These are phyloP conservation scores for Cryptocheilus praepositus DNA, from an alignment of 2,888 invertebrate species.

Conservation along the genomic window DNA sequence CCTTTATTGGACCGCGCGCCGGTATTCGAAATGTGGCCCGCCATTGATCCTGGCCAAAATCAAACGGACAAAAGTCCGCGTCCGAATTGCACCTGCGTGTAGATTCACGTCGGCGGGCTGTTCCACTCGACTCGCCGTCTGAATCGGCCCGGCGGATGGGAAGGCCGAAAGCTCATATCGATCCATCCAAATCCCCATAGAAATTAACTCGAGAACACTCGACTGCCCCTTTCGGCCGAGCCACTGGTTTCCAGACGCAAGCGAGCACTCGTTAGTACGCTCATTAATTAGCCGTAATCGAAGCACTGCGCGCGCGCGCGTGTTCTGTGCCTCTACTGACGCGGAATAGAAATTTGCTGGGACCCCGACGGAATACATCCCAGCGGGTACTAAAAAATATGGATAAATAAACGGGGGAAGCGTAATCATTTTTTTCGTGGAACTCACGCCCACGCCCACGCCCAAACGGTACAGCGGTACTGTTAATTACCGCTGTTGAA, in stretches of 20 bases:
- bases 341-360: constrained; percentile 49
- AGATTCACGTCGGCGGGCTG: background rate
- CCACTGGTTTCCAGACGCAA: constrained; percentile 44
- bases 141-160: constrained; percentile 29
- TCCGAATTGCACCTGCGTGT: background rate
- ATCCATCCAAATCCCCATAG: constrained; percentile 58
- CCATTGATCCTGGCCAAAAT: constrained; percentile 8
- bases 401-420: constrained; percentile 14
- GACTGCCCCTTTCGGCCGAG: constrained; percentile 49
- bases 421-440: constrained; percentile 32
- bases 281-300: constrained; percentile 57
- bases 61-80: background rate
- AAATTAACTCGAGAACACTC: constrained; percentile 59
- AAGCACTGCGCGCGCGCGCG: constrained; percentile 26
- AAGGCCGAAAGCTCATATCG: constrained; percentile 44
- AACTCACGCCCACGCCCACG: background rate
- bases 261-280: constrained; percentile 52
- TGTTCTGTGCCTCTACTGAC: constrained; percentile 36
- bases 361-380: constrained; percentile 32
- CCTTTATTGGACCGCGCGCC: too few species aligned
- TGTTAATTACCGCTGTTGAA: constrained; percentile 48
- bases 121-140: background rate
- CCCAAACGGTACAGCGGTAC: constrained; percentile 23
- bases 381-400: constrained; percentile 27
- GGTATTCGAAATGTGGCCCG: background rate